Evolutionary conservation across 1,140 invertebrate genomes (phyloP), one percentile per base, ranked within the genome.

Genomic region (Pinna nobilis): DNA sequence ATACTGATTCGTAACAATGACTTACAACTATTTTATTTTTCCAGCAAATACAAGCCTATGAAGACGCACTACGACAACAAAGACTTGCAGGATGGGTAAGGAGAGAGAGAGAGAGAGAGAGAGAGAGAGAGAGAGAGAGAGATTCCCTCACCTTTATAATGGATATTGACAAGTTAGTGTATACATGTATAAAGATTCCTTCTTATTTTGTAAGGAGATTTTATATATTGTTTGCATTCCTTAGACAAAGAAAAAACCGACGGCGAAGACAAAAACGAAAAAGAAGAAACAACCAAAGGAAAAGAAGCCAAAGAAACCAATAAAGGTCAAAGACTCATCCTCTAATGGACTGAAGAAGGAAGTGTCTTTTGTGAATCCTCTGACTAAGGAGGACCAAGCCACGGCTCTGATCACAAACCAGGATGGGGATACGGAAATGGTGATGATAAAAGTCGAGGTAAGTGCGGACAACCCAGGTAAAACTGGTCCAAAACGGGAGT

Each of bases 21-120:
- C 23, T 63, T 33, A 32, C 23, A 0, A 39, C 32, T 11, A 9
- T 55, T 4, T 30, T 49, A 18, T n/a, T 50, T 39, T 70, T 72
- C 3, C 67, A 86, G 85, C 85, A 87, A 87, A 87, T 87, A 6
- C 82, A 87, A 67, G 84, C 81, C 9, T 87, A 87, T 73, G 85
- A 87, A 70, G 84, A 87, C 74, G 82, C 81, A 1, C 76, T 87
- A 61, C 66, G 80, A 37, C 84, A 84, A 37, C 85, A 87, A 37
- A 75, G 85, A 51, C 74, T 87, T 1, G 79, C 82, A 55, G 85
- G 85, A 70, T 87, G 85, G 85, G 85, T 85, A 78, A 69, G 80
- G n/a, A n/a, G n/a, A n/a, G n/a, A n/a, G n/a, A n/a, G n/a, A n/a
- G n/a, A n/a, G n/a, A n/a, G n/a, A n/a, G n/a, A n/a, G n/a, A n/a